Percentiles rank a stretch among this genome's conserved stretches.
Evolutionary conservation across 2,888 invertebrate genomes (phyloP).

Genomic region (Palloptera scutellata): DNA sequence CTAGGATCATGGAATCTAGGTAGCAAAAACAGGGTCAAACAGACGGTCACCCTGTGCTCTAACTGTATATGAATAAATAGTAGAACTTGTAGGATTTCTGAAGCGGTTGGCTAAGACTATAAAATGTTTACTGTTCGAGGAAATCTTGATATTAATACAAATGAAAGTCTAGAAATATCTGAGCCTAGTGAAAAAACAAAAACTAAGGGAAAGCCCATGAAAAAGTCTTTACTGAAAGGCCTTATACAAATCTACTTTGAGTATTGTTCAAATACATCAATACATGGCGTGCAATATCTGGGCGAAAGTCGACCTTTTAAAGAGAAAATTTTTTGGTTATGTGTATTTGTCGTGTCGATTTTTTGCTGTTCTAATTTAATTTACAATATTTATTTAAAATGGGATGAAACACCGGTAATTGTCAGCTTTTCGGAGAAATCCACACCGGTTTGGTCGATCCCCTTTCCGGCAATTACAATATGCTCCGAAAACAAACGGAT

Average conservation of each 20-base stretch:
- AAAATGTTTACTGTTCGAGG: too few species aligned
- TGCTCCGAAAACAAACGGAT: conserved; percentile 60
- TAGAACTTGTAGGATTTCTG: too few species aligned
- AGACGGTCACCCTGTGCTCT: too few species aligned
- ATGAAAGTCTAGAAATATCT: conserved; percentile 6
- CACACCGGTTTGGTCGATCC: conserved; percentile 65
- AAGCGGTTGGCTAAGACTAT: too few species aligned
- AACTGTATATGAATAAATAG: too few species aligned
- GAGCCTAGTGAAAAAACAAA: background rate
- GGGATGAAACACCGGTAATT: conserved; percentile 75
- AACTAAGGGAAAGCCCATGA: background rate
- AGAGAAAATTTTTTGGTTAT: conserved; percentile 70
- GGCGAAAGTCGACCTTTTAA: conserved; percentile 68
- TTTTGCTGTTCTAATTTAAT: conserved; percentile 69
- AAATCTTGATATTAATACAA: conserved; percentile 7
- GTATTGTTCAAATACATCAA: conserved; percentile 69
- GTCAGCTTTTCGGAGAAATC: conserved; percentile 77
- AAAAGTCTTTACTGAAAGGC: conserved; percentile 34
- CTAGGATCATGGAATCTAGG: too few species aligned
- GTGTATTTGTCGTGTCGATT: conserved; percentile 69
- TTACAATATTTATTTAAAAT: conserved; percentile 71
- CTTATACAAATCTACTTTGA: conserved; percentile 66
- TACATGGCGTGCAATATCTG: conserved; percentile 71
- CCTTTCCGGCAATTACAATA: conserved; percentile 61
- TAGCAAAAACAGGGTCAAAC: too few species aligned